Evolutionary conservation across 2,113 vertebrate genomes (phyloP).

Genomic region (Apodemus speciosus): DNA sequence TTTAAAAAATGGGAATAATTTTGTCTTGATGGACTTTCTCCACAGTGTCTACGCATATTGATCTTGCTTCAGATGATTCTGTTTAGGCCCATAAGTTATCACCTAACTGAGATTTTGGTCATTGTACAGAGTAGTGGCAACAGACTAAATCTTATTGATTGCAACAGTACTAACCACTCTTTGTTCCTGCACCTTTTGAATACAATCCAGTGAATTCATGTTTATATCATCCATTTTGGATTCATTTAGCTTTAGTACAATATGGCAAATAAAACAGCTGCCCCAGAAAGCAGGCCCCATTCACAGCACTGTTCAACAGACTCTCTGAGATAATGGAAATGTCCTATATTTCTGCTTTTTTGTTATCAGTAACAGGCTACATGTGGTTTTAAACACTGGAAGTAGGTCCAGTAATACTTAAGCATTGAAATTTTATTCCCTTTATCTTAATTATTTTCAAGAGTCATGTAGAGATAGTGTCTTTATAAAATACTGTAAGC

Average conservation of each 20-base stretch:
- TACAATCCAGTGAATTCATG: conserved; percentile 16
- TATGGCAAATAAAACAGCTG: conserved; percentile 45
- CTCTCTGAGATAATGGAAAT: conserved; percentile 46
- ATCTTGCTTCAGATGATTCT: conserved; percentile 59
- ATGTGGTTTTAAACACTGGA: conserved; percentile 20
- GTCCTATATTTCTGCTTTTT: not conserved
- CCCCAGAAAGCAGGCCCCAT: conserved; percentile 14
- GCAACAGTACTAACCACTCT: not conserved
- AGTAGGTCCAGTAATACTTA: not conserved
- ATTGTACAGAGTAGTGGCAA: not conserved
- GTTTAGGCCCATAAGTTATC: conserved; percentile 35
- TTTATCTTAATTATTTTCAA: conserved; percentile 46
- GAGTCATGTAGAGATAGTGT: not conserved
- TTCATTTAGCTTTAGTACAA: conserved; percentile 24
- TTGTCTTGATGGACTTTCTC: not conserved
- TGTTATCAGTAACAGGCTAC: not conserved
- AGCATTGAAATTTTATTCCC: not conserved
- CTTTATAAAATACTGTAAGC: not conserved
- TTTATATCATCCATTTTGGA: conserved; percentile 31
- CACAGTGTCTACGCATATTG: conserved; percentile 50
- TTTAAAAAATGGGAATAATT: conserved; percentile 44
- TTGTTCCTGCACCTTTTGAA: not conserved
- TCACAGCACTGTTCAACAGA: conserved; percentile 38
- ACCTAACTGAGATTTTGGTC: conserved; percentile 43
- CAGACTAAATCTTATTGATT: conserved; percentile 3